Percentiles rank a stretch among this genome's conserved stretches.
Evolutionary conservation across 2,797 vertebrate genomes (phyloP).

Genomic region (Pygocentrus nattereri): DNA sequence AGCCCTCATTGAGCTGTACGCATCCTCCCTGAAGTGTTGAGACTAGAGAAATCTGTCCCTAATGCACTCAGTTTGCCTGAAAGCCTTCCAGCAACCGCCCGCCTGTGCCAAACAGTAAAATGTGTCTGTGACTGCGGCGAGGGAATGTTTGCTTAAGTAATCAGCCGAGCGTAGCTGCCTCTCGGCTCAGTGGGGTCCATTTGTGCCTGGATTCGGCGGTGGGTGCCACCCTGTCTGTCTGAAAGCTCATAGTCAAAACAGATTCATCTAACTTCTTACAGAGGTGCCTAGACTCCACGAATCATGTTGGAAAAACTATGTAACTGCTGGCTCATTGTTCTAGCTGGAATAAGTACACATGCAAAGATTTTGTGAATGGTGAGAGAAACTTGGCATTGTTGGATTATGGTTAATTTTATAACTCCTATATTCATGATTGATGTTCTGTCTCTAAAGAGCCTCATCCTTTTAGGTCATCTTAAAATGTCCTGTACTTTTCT

Average conservation of each 20-base stretch:
- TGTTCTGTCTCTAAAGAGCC: too few relatives aligned
- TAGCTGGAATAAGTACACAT: not conserved
- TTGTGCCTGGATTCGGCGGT: conserved; percentile 36
- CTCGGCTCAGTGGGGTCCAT: conserved; percentile 59
- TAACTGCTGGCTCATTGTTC: not conserved
- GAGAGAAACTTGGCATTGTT: conserved; percentile 11
- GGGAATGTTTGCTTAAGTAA: conserved; percentile 74
- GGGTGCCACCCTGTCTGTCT: conserved; percentile 58
- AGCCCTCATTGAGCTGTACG: conserved; percentile 9
- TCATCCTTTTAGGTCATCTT: too few relatives aligned
- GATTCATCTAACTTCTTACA: not conserved
- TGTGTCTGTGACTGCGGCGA: conserved; percentile 67
- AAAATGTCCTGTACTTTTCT: too few relatives aligned
- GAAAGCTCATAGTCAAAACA: conserved; percentile 35
- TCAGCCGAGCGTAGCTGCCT: conserved; percentile 61
- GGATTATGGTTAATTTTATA: too few relatives aligned
- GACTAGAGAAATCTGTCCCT: conserved; percentile 19
- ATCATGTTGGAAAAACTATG: not conserved
- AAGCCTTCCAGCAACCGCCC: conserved; percentile 61
- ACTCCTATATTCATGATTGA: too few relatives aligned
- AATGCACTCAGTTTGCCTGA: conserved; percentile 47
- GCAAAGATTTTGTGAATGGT: not conserved
- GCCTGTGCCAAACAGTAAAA: conserved; percentile 69
- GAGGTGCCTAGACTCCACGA: not conserved
- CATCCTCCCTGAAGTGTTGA: conserved; percentile 6